These are phyloP conservation scores for Chelonoidis abingdonii DNA, from an alignment of 2,113 vertebrate species.

Conservation along the genomic window DNA sequence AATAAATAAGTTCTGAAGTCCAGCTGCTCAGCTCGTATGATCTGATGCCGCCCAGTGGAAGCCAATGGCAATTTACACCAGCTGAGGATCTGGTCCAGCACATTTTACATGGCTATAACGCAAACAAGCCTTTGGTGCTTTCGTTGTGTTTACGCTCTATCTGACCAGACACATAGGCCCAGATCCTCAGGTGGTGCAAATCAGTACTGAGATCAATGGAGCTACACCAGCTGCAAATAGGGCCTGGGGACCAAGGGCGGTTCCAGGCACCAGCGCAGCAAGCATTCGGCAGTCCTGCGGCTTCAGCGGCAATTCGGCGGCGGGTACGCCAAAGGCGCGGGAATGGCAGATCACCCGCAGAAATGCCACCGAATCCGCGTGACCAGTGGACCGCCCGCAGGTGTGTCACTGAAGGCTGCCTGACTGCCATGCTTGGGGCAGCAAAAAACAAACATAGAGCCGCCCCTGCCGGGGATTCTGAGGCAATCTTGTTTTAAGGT, in stretches of 20 bases:
- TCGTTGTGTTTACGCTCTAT: neutral
- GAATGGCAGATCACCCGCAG: too few relatives aligned
- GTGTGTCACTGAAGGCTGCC: too few relatives aligned
- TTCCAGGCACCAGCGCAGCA: too few relatives aligned
- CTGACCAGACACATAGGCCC: neutral
- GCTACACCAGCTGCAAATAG: neutral
- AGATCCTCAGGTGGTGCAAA: neutral
- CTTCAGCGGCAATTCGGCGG: too few relatives aligned
- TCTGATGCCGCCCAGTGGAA: neutral
- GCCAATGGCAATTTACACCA: neutral
- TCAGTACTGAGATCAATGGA: neutral
- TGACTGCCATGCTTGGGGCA: too few relatives aligned
- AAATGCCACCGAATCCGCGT: too few relatives aligned
- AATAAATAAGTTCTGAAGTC: neutral
- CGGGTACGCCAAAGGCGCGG: too few relatives aligned
- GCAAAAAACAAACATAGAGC: too few relatives aligned
- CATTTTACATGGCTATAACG: slow-evolving; percentile 2
- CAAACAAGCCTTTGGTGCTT: slow-evolving; percentile 26
- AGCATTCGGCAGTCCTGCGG: too few relatives aligned
- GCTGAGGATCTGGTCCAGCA: neutral
- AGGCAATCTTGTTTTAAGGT: neutral
- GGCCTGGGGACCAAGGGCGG: neutral
- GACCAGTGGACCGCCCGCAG: too few relatives aligned
- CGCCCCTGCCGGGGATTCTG: neutral
- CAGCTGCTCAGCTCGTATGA: neutral